Conservation (phyloP, 2,797 vertebrate genomes). For the Sebastes vulpes region DNA sequence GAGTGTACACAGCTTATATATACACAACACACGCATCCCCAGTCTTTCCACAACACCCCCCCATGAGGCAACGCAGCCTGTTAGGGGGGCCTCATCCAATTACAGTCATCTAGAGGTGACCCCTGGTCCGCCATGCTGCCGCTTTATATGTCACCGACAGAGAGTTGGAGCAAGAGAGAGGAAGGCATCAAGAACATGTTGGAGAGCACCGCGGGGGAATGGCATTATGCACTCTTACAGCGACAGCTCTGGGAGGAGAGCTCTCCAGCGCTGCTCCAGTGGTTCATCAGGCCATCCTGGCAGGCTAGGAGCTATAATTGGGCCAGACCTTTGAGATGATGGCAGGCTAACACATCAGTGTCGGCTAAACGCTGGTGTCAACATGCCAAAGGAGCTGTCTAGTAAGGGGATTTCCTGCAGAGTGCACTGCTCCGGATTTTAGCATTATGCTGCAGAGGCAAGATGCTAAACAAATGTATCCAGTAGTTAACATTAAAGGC, state of each 20-base stretch:
- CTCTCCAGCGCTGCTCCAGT: constrained; percentile 42
- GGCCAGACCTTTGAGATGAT: constrained; percentile 69
- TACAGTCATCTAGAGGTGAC: constrained; percentile 70
- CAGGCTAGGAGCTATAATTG: constrained; percentile 70
- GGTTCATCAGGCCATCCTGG: constrained; percentile 67
- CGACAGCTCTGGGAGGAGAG: constrained; percentile 60
- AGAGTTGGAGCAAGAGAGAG: constrained; percentile 27
- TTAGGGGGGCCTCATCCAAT: constrained; percentile 67
- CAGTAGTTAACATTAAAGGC: background rate
- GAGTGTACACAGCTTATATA: background rate
- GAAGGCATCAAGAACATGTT: constrained; percentile 32
- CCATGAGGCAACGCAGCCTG: constrained; percentile 38
- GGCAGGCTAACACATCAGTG: constrained; percentile 55
- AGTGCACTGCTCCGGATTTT: background rate
- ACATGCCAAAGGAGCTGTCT: constrained; percentile 53
- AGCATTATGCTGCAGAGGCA: background rate
- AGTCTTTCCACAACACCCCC: constrained; percentile 8
- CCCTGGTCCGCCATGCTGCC: constrained; percentile 39
- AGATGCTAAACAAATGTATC: background rate
- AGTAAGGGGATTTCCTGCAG: constrained; percentile 28
- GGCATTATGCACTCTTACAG: constrained; percentile 52
- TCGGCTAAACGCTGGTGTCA: constrained; percentile 70
- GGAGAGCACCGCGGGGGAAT: constrained; percentile 48
- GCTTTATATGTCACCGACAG: constrained; percentile 61
- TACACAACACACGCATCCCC: background rate